These are phyloP conservation scores for Pachycephala philippinensis DNA, from an alignment of 2,113 vertebrate genomes.

Conservation along the genomic window DNA sequence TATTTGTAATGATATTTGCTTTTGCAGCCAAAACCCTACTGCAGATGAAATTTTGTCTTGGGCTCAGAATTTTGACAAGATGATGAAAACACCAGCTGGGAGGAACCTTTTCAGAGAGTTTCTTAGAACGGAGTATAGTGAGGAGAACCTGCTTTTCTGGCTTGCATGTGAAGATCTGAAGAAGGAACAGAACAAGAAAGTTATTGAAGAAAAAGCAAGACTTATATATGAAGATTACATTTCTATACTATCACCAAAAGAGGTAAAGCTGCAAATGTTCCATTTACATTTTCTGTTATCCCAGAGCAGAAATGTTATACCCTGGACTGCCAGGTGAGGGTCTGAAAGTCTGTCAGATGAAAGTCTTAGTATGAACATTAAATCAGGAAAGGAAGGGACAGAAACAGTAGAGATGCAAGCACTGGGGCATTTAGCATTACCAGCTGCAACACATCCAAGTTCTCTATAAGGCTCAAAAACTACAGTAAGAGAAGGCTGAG, in stretches of 20 bases:
- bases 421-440: background rate
- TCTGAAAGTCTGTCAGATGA: background rate
- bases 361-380: background rate
- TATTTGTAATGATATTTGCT: conserved; percentile 26
- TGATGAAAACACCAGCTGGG: conserved; percentile 92
- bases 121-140: conserved; percentile 95
- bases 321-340: background rate
- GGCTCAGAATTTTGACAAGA: conserved; percentile 96
- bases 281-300: background rate
- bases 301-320: background rate
- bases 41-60: conserved; percentile 92
- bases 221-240: conserved; percentile 98
- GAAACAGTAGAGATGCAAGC: background rate
- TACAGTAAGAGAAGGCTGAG: background rate
- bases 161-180: conserved; percentile 95
- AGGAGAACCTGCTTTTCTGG: conserved; percentile 99
- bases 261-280: conserved; percentile 76
- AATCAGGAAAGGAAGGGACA: background rate
- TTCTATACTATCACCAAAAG: conserved; percentile 97
- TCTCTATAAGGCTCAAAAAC: background rate
- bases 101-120: conserved; percentile 93
- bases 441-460: background rate
- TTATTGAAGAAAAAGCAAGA: conserved; percentile 90
- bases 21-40: conserved; percentile 80
- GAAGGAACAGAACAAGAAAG: conserved; percentile 84